Percentiles rank a stretch among this genome's conserved stretches.
These are phyloP conservation scores for Trachymyrmex cornetzi DNA, from an alignment of 1,140 invertebrate genomes.

Conservation along the genomic window DNA sequence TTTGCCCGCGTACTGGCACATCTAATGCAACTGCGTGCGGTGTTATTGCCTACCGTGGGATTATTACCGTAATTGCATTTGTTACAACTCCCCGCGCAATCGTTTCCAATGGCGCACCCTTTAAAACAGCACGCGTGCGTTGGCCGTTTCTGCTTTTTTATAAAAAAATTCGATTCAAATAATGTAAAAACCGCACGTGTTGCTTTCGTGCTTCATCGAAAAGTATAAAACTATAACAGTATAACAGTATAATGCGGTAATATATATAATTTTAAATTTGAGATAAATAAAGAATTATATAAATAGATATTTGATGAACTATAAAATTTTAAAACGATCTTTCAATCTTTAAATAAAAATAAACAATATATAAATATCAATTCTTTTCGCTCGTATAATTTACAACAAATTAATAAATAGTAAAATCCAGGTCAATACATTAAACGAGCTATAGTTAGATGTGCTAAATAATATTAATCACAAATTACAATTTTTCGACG, in stretches of 20 bases:
- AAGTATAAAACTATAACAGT: background rate
- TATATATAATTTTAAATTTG: background rate
- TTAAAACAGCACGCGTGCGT: conserved; percentile 42
- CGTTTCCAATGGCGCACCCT: conserved; percentile 3
- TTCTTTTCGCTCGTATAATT: too few species aligned
- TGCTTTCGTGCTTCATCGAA: background rate
- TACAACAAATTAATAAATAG: too few species aligned
- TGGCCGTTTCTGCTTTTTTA: background rate
- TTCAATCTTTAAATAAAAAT: too few species aligned
- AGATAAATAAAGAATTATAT: conserved; percentile 1
- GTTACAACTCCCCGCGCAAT: conserved; percentile 58
- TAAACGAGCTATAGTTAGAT: too few species aligned
- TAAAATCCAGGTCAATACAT: too few species aligned
- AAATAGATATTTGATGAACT: background rate
- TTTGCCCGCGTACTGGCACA: conserved; percentile 42
- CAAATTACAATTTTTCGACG: too few species aligned
- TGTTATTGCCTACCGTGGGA: conserved; percentile 68
- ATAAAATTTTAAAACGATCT: too few species aligned
- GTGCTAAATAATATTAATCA: too few species aligned
- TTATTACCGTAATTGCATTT: conserved; percentile 73
- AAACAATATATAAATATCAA: too few species aligned
- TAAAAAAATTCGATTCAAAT: background rate
- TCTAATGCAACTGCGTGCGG: conserved; percentile 65
- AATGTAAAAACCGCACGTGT: background rate
- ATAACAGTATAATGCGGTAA: background rate